A percentile compares a stretch with the other conserved stretches of the same genome.
Evolutionary conservation across 1,140 invertebrate genomes (phyloP).

Genomic region (Drosophila ohnishii): DNA sequence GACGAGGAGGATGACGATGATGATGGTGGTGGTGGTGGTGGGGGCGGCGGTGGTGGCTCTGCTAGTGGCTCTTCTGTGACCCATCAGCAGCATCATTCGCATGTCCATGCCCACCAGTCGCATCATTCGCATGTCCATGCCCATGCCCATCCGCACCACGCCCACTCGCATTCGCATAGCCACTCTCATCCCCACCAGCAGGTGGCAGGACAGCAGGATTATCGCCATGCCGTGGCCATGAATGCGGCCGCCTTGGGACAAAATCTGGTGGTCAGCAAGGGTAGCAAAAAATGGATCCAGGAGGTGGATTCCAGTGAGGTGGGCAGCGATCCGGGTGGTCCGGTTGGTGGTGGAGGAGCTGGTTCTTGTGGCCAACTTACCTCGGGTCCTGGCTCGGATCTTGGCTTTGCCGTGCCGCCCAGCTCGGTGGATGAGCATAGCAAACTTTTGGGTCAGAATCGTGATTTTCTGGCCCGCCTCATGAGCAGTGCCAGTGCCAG

Average conservation of each 20-base stretch:
- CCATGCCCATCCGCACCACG: conserved; percentile 36
- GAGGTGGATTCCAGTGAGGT: conserved; percentile 57
- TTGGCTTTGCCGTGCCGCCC: conserved; percentile 76
- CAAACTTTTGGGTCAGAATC: conserved; percentile 76
- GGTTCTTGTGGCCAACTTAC: conserved; percentile 39
- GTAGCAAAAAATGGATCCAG: conserved; percentile 82
- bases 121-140: conserved; percentile 52
- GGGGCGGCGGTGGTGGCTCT: conserved; percentile 57
- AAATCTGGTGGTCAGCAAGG: conserved; percentile 82
- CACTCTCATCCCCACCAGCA: conserved; percentile 53
- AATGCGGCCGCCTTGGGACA: conserved; percentile 67
- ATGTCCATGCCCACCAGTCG: conserved; percentile 58
- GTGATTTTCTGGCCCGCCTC: conserved; percentile 76
- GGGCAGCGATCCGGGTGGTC: conserved; percentile 33
- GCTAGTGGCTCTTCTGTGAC: conserved; percentile 11
- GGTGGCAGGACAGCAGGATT: conserved; percentile 52
- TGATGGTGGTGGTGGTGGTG: conserved; percentile 51
- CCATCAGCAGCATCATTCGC: conserved; percentile 59
- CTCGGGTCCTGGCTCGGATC: conserved; percentile 41
- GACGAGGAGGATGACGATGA: conserved; percentile 77
- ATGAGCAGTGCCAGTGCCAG: conserved; percentile 75
- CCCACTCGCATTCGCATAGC: conserved; percentile 33
- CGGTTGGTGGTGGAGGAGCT: not conserved
- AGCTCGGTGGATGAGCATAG: conserved; percentile 73
- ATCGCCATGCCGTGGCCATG: conserved; percentile 72